Conservation (phyloP, 2,113 vertebrate genomes). For the Anoura caudifer region DNA sequence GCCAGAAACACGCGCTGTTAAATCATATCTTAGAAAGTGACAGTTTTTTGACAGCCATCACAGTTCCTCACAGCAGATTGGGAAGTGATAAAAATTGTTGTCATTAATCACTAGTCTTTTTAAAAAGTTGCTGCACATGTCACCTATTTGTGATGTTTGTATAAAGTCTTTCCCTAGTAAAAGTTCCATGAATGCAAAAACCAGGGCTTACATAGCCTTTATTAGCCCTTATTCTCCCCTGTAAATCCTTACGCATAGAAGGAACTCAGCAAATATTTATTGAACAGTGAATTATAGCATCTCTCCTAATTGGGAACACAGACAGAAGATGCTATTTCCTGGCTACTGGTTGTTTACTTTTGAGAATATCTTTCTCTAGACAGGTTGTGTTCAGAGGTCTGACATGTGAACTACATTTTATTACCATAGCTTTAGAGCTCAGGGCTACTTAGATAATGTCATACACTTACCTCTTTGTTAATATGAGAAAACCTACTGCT, state of each 20-base stretch:
- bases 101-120: slow-evolving; percentile 24
- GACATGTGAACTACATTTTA: slow-evolving; percentile 8
- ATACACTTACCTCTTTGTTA: neutral
- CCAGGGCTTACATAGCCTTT: neutral
- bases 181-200: neutral
- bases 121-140: neutral
- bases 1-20: neutral
- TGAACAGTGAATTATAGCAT: neutral
- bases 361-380: neutral
- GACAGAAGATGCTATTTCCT: slow-evolving; percentile 4
- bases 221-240: neutral
- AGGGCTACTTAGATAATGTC: neutral
- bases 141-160: neutral
- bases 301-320: neutral
- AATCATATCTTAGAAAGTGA: slow-evolving; percentile 6
- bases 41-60: slow-evolving; percentile 24
- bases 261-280: slow-evolving; percentile 22
- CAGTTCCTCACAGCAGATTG: slow-evolving; percentile 3
- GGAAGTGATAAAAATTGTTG: slow-evolving; percentile 14
- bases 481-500: neutral
- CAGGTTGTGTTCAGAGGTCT: neutral
- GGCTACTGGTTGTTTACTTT: neutral
- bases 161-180: neutral
- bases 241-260: slow-evolving; percentile 23
- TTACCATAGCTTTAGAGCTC: neutral